Evolutionary conservation across 1,140 invertebrate genomes (phyloP), one percentile per base, ranked within the genome.

Genomic region (Bombus balteatus): DNA sequence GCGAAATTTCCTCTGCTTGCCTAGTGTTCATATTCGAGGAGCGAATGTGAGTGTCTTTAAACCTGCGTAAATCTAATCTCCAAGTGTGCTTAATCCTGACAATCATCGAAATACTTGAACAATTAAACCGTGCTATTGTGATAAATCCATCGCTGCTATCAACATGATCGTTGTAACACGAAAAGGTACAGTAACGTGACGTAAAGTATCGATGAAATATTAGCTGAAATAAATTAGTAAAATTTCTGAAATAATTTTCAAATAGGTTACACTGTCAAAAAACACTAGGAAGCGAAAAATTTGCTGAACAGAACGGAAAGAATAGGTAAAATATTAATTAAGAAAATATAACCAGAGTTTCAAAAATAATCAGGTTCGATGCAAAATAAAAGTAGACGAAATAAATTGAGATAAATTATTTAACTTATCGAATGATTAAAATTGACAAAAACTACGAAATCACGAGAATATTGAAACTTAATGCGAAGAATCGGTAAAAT

Each of bases 31-130:
- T 47, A 59, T 28, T 25, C 57, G 18, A 8, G 9, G 8, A 18
- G 53, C 47, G 73, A 47, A 76, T 9, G 47, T n/a, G 53, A 62
- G 3, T n/a, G 53, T 62, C 53, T 13, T 77, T 77, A 77, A 77
- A 62, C 37, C 57, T 39, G 9, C 25, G 32, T 32, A 77, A 77
- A 77, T 62, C 34, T 77, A 62, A 77, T 77, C n/a, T 15, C 57
- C 75, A 39, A 32, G 34, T 34, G 75, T 18, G 34, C 28, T 77
- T 77, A 77, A 77, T n/a, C 15, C 22, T 8, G 25, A 18, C 12
- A 25, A 32, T 57, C 47, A 15, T 18, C 13, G 62, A 32, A 15
- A 66, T 6, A 32, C 13, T n/a, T 8, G 62, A n/a, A 1, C n/a
- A 13, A 62, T 28, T 10, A 10, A 74, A 18, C 18, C 43, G 13